Evolutionary conservation across 2,797 vertebrate species (phyloP).

Genomic region (Sebastes nivosus): DNA sequence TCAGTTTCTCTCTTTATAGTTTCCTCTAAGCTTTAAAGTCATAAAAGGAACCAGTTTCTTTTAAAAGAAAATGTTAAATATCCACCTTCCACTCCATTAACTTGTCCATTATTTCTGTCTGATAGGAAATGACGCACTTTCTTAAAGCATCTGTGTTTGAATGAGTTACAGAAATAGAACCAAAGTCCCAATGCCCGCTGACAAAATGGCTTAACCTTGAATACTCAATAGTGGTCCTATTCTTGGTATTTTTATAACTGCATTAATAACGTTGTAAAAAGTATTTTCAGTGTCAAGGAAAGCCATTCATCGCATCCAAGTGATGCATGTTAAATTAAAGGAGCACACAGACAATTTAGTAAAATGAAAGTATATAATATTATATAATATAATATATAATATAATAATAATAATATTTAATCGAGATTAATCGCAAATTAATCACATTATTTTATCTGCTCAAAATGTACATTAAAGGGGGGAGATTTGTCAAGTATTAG

Average conservation of each 20-base stretch:
- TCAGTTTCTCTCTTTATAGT: not conserved
- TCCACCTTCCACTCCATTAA: conserved; percentile 1
- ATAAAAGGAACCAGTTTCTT: not conserved
- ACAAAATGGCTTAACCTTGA: not conserved
- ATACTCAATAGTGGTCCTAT: not conserved
- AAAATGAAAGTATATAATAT: not conserved
- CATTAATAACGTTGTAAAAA: not conserved
- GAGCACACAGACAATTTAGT: not conserved
- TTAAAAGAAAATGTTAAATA: not conserved
- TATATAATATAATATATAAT: no score
- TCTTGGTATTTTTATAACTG: not conserved
- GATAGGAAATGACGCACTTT: not conserved
- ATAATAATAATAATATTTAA: no score
- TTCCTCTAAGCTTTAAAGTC: not conserved
- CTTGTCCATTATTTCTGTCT: conserved; percentile 1
- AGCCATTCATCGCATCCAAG: not conserved
- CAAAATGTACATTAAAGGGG: no score
- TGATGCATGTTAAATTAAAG: not conserved
- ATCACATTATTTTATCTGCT: no score
- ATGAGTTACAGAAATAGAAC: conserved; percentile 12
- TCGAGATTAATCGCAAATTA: no score
- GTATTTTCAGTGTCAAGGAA: not conserved
- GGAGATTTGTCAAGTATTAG: no score
- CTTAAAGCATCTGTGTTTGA: not conserved
- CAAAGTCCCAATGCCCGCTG: not conserved